Evolutionary conservation across 2,797 vertebrate genomes (phyloP).

Genomic region (Accipiter badius): DNA sequence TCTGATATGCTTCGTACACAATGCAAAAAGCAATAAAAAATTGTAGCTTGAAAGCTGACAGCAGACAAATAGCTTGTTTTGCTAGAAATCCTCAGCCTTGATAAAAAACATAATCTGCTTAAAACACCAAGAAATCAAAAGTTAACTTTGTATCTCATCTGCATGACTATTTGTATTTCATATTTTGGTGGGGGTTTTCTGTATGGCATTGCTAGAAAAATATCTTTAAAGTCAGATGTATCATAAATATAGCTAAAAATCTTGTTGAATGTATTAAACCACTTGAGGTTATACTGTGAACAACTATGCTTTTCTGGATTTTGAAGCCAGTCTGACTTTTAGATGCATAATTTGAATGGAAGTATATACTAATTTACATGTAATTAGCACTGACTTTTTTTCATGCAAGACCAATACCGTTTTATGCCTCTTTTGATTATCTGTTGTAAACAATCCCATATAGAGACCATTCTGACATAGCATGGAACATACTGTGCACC

Average conservation of each 20-base stretch:
- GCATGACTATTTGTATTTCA: background rate
- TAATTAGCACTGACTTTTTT: background rate
- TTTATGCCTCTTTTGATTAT: background rate
- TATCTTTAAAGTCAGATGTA: background rate
- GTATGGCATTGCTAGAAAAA: background rate
- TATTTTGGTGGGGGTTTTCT: background rate
- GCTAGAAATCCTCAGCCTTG: background rate
- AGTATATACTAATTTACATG: background rate
- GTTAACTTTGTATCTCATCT: background rate
- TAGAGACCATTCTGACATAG: background rate
- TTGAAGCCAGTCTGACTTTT: background rate
- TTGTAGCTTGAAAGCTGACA: background rate
- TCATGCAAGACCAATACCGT: background rate
- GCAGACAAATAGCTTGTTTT: background rate
- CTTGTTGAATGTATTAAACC: background rate
- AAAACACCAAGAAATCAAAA: background rate
- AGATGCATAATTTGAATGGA: background rate
- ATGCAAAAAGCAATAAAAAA: background rate
- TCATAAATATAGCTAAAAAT: background rate
- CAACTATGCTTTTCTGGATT: background rate
- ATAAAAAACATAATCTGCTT: background rate
- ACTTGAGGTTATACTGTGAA: background rate
- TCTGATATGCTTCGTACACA: background rate
- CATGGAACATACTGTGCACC: background rate
- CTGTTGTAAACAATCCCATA: background rate